Conservation (phyloP, 2,888 invertebrate species). For the Lobophora halterata region DNA sequence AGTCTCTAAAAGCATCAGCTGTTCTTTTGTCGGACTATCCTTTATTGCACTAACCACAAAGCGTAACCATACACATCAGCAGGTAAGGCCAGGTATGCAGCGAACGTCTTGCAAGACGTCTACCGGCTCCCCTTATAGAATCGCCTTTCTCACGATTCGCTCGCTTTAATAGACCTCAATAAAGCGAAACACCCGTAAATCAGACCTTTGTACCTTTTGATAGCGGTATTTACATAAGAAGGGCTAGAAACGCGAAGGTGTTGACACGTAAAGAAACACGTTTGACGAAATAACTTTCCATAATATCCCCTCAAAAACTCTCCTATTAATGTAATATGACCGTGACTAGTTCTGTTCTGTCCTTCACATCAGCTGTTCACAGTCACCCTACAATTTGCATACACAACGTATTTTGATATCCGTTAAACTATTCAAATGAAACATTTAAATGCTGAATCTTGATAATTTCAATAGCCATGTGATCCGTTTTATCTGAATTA, state of each 20-base stretch:
- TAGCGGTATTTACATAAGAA: conserved; percentile 69
- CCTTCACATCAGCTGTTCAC: conserved; percentile 49
- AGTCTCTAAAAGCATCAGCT: conserved; percentile 25
- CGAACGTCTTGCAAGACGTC: conserved; percentile 58
- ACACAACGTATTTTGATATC: conserved; percentile 27
- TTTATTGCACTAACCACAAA: conserved; percentile 30
- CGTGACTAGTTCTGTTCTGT: conserved; percentile 51
- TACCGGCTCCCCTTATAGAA: conserved; percentile 49
- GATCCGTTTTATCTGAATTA: conserved; percentile 33
- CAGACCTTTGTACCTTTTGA: conserved; percentile 72
- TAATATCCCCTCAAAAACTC: conserved; percentile 35
- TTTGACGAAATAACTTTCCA: conserved; percentile 41
- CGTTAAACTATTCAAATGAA: conserved; percentile 34
- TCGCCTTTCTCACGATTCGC: conserved; percentile 73
- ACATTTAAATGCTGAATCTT: conserved; percentile 33
- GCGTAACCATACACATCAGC: conserved; percentile 27
- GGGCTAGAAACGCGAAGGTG: conserved; percentile 76
- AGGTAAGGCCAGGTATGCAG: conserved; percentile 25
- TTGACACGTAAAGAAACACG: conserved; percentile 71
- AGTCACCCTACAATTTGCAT: conserved; percentile 44
- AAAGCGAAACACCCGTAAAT: conserved; percentile 72
- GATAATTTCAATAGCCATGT: conserved; percentile 24
- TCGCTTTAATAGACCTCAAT: conserved; percentile 69
- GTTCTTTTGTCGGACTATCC: conserved; percentile 25
- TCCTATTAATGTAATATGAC: conserved; percentile 45